Base-by-base conservation (phyloP, 2,113 vertebrate genomes). In the Nothobranchius kuhntae region DNA sequence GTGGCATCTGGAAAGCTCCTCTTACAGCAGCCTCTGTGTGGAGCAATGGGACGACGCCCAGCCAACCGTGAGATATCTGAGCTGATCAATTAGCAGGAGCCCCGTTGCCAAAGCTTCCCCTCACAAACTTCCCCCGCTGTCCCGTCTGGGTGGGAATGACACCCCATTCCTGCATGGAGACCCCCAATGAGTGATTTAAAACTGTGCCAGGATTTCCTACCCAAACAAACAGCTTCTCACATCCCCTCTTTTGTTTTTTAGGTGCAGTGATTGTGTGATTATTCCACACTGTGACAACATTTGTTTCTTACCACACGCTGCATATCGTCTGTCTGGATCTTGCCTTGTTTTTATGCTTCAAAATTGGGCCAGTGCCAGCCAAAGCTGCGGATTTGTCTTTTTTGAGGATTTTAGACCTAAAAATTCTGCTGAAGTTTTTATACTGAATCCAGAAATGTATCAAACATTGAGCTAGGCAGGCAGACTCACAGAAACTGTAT, bases 61-160 rank as follows among this genome's bases (percentile, higher is more conserved):
- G 80, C 86, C 89, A 38, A 91, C 89, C 89, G 81, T 92, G 80
- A 93, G 89, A 84, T 89, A 94, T 94, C 86, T 89, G 89, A 94
- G 90, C 89, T 91, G 92, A 94, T 91, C 92, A 93, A 93, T 94
- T 93, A 94, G 91, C 87, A 86, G 86, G 89, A 89, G 90, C 85
- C 85, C 81, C 57, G 63, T 76, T 86, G 88, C 91, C 89, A 90
- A 77, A 78, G 87, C 80, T 76, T 77, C 80, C 48, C 82, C 84
- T 84, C 81, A 36, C 72, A 74, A 42, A 40, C 15, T 11, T 21
- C 15, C 17, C 52, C n/a, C 36, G 21, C 74, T 64, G 53, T 45
- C 68, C 73, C 59, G 68, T 73, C 72, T 64, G 53, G 38, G 24
- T 17, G 63, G 60, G 66, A 65, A 35, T 51, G 65, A 74, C 68